Evolutionary conservation across 2,797 vertebrate species (phyloP).

Genomic region (Heterohyrax brucei): DNA sequence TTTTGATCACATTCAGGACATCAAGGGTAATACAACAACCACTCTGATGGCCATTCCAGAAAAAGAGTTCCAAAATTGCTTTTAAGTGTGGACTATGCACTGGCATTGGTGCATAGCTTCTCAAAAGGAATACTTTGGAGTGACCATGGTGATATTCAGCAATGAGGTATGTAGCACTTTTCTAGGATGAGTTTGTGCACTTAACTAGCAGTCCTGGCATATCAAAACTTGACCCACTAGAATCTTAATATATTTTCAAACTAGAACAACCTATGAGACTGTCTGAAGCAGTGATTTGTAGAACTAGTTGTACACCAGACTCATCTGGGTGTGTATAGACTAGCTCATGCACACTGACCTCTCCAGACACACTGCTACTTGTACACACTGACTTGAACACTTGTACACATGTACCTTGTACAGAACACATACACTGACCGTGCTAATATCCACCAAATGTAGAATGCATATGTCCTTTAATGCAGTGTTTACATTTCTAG

Average conservation of each 20-base stretch:
- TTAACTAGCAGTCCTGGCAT: background rate
- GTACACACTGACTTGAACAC: background rate
- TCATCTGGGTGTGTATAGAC: background rate
- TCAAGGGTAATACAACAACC: too few relatives aligned
- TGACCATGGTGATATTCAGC: too few relatives aligned
- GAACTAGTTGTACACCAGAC: background rate
- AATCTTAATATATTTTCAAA: background rate
- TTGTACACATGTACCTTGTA: background rate
- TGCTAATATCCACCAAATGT: background rate
- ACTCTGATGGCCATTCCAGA: too few relatives aligned
- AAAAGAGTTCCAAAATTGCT: too few relatives aligned
- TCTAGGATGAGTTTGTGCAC: too few relatives aligned
- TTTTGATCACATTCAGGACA: too few relatives aligned
- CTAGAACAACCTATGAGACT: background rate
- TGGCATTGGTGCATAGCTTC: too few relatives aligned
- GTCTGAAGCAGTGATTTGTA: constrained; percentile 9
- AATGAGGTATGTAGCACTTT: too few relatives aligned
- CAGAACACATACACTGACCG: background rate
- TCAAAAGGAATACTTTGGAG: too few relatives aligned
- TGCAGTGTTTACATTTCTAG: background rate
- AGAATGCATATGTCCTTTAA: background rate
- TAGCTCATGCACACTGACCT: background rate
- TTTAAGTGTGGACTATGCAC: too few relatives aligned
- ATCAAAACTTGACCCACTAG: background rate
- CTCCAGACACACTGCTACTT: background rate